phyloP scores from a whole-genome alignment of 23 tunicate genomes.

The Ciona savignyi region DNA sequence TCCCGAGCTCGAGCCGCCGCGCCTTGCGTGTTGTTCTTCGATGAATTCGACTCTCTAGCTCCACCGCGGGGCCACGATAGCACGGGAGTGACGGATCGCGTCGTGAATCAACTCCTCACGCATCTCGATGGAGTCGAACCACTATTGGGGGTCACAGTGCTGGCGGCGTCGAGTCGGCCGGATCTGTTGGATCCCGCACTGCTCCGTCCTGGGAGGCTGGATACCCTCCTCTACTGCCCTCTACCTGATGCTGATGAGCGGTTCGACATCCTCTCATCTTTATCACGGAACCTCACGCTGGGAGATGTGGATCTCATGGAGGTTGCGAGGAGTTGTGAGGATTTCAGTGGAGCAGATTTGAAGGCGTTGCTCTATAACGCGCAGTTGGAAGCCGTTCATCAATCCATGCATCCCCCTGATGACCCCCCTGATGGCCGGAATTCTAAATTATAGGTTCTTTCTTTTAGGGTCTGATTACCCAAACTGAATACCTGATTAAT shows the following conservation, averaged over 20 bases:
- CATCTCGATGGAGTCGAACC: conserved; percentile 92
- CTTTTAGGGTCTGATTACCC: no score
- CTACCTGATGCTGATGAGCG: conserved; percentile 48
- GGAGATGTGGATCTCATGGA: conserved; percentile 31
- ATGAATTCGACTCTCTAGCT: conserved; percentile 89
- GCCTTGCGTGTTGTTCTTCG: no score
- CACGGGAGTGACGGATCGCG: conserved; percentile 92
- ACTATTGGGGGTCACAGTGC: conserved; percentile 64
- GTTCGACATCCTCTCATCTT: conserved; percentile 27
- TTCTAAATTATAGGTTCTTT: no score
- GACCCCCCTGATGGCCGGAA: no score
- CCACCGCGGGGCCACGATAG: conserved; percentile 83
- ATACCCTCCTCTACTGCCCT: conserved; percentile 58
- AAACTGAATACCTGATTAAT: no score
- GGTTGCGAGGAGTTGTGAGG: conserved; percentile 28
- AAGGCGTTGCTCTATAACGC: conserved; percentile 77
- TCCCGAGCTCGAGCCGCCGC: conserved; percentile 69
- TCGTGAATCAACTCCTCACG: conserved; percentile 77
- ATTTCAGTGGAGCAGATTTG: conserved; percentile 84
- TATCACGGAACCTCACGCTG: conserved; percentile 17
- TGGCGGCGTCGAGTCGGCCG: conserved; percentile 86
- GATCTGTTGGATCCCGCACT: conserved; percentile 78
- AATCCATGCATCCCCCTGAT: no score
- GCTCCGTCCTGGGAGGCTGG: conserved; percentile 81
- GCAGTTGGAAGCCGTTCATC: conserved; percentile 68